Percentiles rank a stretch among this genome's conserved stretches.
These are phyloP conservation scores for Zoanthus sansibaricus DNA, from an alignment of 92 coral and sea anemone species.

Conservation along the genomic window DNA sequence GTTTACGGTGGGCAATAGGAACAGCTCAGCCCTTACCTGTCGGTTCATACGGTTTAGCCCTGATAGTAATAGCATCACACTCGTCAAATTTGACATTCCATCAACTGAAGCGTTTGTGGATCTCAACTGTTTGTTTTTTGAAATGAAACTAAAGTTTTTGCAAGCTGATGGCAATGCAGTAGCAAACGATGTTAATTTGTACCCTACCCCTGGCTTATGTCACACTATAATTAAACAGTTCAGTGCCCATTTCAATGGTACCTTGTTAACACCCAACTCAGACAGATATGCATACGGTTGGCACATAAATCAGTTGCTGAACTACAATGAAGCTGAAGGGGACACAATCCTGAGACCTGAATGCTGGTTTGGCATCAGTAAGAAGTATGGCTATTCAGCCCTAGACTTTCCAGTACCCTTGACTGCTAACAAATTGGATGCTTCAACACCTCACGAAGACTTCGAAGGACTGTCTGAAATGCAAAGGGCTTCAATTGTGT, in stretches of 20 bases:
- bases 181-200: background rate
- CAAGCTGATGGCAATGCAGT: background rate
- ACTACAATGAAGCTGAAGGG: background rate
- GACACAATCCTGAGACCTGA: constrained; percentile 1
- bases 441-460: background rate
- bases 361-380: background rate
- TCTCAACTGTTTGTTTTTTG: background rate
- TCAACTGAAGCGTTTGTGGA: background rate
- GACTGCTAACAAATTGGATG: constrained; percentile 4
- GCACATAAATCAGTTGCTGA: background rate
- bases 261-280: constrained; percentile 2
- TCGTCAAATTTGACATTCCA: background rate
- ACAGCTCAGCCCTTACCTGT: background rate
- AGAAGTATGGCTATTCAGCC: background rate
- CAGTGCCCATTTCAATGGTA: background rate
- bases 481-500: constrained; percentile 3
- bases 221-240: constrained; percentile 8
- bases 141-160: background rate
- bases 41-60: background rate
- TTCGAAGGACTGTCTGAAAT: background rate
- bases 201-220: background rate
- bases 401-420: background rate
- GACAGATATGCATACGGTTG: background rate
- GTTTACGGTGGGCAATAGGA: background rate
- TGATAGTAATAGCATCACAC: background rate